Evolutionary conservation across 2,888 invertebrate species (phyloP), one percentile per base, ranked within the genome.

Genomic region (Hedychridium roseum): DNA sequence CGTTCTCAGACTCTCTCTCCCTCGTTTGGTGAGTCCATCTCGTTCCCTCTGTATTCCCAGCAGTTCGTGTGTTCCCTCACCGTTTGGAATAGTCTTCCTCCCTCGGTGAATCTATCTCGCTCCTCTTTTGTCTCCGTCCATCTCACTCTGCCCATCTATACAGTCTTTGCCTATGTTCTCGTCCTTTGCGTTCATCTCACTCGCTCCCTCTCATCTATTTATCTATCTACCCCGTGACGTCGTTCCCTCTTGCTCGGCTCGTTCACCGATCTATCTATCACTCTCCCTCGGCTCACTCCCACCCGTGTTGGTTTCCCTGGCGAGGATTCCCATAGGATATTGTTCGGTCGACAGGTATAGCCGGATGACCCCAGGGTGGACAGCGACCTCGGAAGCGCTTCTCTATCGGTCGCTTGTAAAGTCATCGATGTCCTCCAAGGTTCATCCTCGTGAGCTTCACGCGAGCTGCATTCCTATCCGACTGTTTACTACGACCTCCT

Each of bases 311-410:
- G 18, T 12, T 15, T 17, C 30, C 26, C 38, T 32, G 23, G 23
- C 35, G 57, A 57, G 68, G 66, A 56, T 66, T 66, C 66, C 63
- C 68, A 66, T 66, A 59, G 66, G 59, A 64, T 64, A 64, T 64
- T 61, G 64, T 64, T 61, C 61, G 54, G 51, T 28, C 20, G 28
- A 42, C 35, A 50, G 52, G 58, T 54, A 51, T 49, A 43, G 51
- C 43, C 63, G 60, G 57, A 50, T 60, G 60, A 64, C 66, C 60
- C 58, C 60, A 60, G 60, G 64, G 57, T 64, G 66, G 64, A 64
- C 66, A 66, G 54, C 66, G 66, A 64, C 63, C 63, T 63, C 66
- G 63, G 54, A 55, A 57, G 54, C 57, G 51, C 47, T 50, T 54
- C n/a, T 57, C 57, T 42, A 59, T 57, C 51, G 49, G 41, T 27